Evolutionary conservation across 2,113 vertebrate genomes (phyloP), one percentile per base, ranked within the genome.

Genomic region (Lipophrys pholis): DNA sequence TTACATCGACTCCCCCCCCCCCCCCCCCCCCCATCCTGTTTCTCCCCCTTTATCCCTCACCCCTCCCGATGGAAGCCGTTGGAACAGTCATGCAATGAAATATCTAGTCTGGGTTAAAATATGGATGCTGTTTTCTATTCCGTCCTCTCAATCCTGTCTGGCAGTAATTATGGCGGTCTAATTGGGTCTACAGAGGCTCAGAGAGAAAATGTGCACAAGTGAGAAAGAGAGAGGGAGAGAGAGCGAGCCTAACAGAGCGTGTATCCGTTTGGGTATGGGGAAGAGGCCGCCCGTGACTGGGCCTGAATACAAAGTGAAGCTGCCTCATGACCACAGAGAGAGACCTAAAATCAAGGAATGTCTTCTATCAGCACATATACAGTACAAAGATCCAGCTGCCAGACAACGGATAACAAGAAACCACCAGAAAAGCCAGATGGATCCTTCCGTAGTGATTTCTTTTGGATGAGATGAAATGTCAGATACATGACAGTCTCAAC

Each of bases 121-220:
- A 73, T 36, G 54, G 56, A 77, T 68, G 62, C 71, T 72, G 71
- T 59, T 84, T 87, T 79, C 59, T 48, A 58, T 85, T 85, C 78
- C n/a, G 4, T 69, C 78, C 78, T 78, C 73, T 83, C 55, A 38
- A 74, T 84, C 49, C 57, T 81, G 83, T 76, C 87, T 85, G 69
- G 46, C 83, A 85, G 88, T 89, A 85, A 91, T 91, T 85, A 89
- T 82, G 67, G 73, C 69, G 45, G 41, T 82, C 73, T 89, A 90
- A 90, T 90, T 87, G 81, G 85, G 81, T 76, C 83, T 81, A 35
- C 57, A 56, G 90, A 82, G 83, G 73, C 83, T 80, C 46, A 38
- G 70, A 82, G 40, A 80, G 51, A 52, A 63, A 57, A 7, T 36
- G 14, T 45, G 69, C 53, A 74, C 8, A 53, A 43, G 72, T 6